Percentiles rank a stretch among this genome's conserved stretches.
Evolutionary conservation across 1,140 invertebrate genomes (phyloP).

Genomic region (Drosophila guanche): DNA sequence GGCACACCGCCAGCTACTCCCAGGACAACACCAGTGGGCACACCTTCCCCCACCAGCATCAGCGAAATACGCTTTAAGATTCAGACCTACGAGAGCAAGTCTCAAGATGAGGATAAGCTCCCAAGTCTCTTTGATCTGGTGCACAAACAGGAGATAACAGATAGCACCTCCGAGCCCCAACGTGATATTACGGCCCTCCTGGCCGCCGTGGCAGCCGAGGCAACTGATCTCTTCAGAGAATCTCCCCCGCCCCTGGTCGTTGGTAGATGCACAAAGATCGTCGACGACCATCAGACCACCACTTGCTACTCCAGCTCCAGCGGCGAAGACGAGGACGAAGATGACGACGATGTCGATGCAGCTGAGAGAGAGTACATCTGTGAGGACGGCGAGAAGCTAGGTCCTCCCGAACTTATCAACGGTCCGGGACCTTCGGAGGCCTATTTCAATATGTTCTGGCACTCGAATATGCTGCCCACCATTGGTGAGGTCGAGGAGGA

Average conservation of each 20-base stretch:
- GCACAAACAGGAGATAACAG: slow-evolving; percentile 84
- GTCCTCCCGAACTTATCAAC: slow-evolving; percentile 80
- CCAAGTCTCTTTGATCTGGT: slow-evolving; percentile 88
- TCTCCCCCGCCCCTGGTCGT: slow-evolving; percentile 70
- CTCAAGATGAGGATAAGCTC: slow-evolving; percentile 81
- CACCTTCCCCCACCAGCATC: slow-evolving; percentile 58
- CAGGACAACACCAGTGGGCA: slow-evolving; percentile 50
- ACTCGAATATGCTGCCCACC: slow-evolving; percentile 85
- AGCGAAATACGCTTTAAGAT: slow-evolving; percentile 80
- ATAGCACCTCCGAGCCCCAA: slow-evolving; percentile 23
- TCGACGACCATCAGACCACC: slow-evolving; percentile 52
- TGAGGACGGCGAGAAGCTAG: slow-evolving; percentile 82
- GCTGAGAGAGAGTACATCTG: slow-evolving; percentile 74
- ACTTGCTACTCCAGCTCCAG: slow-evolving; percentile 75
- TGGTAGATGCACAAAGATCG: slow-evolving; percentile 76
- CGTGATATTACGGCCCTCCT: slow-evolving; percentile 54
- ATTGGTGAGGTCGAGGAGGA: slow-evolving; percentile 88
- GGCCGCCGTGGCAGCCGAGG: slow-evolving; percentile 64
- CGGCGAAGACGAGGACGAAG: slow-evolving; percentile 80
- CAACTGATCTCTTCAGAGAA: slow-evolving; percentile 58
- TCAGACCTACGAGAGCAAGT: slow-evolving; percentile 80
- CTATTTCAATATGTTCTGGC: slow-evolving; percentile 83
- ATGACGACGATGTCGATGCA: slow-evolving; percentile 65
- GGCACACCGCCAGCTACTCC: slow-evolving; percentile 44
- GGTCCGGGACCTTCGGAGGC: slow-evolving; percentile 80